A percentile compares a stretch with the other conserved stretches of the same genome.
phyloP scores from a whole-genome alignment of 2,113 vertebrate species.

The Tympanuchus pallidicinctus region DNA sequence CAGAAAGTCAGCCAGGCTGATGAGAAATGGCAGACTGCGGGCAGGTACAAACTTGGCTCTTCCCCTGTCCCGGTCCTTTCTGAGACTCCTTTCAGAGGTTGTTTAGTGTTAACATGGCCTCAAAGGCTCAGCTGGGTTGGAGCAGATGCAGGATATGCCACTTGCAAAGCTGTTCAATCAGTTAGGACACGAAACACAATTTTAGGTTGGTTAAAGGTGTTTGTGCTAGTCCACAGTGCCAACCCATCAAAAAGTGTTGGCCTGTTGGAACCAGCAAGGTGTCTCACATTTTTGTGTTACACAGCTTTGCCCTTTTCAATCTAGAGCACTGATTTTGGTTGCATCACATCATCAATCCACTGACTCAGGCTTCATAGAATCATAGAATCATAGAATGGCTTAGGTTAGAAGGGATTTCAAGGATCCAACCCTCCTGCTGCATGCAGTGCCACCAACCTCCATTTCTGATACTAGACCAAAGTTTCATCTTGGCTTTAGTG shows the following conservation, averaged over 20 bases:
- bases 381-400: too few relatives aligned
- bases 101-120: not conserved
- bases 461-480: too few relatives aligned
- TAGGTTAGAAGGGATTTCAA: too few relatives aligned
- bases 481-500: not conserved
- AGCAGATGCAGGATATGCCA: not conserved
- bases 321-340: not conserved
- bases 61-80: not conserved
- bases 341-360: rapidly evolving
- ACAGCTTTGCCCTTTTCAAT: rapidly evolving
- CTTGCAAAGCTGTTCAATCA: rapidly evolving
- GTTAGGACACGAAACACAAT: rapidly evolving
- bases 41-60: not conserved
- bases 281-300: not conserved
- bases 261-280: not conserved
- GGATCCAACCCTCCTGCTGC: too few relatives aligned
- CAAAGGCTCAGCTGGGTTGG: not conserved
- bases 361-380: not conserved
- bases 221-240: not conserved
- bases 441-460: too few relatives aligned
- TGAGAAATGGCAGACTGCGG: not conserved
- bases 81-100: not conserved
- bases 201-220: not conserved
- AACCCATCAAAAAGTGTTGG: not conserved
- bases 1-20: not conserved